Evolutionary conservation across 1,140 invertebrate genomes (phyloP).

Genomic region (Euglossa dilemma): DNA sequence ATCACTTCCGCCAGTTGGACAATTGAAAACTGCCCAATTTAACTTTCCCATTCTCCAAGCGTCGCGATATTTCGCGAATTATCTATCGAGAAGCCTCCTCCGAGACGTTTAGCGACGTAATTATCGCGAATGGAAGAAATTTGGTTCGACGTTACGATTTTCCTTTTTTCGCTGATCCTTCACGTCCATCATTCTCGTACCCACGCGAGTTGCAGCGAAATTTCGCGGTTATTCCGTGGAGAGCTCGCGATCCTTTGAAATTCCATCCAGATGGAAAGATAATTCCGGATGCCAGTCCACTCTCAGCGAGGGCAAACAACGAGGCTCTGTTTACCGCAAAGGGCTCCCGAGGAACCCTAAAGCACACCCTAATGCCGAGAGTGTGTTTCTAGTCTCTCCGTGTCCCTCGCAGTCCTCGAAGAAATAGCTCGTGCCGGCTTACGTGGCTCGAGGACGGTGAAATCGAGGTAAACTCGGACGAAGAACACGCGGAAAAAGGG

Average conservation of each 20-base stretch:
- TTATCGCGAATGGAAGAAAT: no score
- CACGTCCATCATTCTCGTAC: background rate
- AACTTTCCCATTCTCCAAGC: background rate
- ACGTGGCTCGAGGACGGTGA: background rate
- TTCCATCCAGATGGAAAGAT: background rate
- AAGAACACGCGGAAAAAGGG: background rate
- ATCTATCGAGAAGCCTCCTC: no score
- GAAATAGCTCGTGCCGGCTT: background rate
- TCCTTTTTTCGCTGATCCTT: background rate
- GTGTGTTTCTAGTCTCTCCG: background rate
- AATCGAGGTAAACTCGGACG: background rate
- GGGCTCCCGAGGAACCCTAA: background rate
- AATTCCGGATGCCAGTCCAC: background rate
- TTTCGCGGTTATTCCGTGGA: background rate
- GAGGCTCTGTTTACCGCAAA: background rate
- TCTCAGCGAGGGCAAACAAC: background rate
- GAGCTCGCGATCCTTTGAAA: background rate
- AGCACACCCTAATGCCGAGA: background rate
- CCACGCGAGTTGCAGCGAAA: background rate
- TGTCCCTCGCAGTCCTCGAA: background rate
- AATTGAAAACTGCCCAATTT: background rate
- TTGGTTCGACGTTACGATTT: background rate
- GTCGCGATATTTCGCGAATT: background rate
- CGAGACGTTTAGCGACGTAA: no score
- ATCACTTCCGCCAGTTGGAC: background rate